phyloP scores from a whole-genome alignment of 2,113 vertebrate genomes.

The Pteruthius melanotis region DNA sequence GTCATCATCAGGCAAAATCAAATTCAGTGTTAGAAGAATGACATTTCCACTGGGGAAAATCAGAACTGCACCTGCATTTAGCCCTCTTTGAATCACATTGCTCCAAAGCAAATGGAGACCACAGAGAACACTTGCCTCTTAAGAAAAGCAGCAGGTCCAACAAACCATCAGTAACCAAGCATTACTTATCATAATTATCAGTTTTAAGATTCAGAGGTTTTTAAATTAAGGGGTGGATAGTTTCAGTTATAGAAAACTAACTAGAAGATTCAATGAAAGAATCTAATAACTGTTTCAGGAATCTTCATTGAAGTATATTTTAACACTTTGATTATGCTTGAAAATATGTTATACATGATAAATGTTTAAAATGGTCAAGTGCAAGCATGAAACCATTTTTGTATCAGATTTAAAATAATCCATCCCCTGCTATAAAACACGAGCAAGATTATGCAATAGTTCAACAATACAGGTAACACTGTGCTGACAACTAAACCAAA shows the following conservation, averaged over 20 bases:
- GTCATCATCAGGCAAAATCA: slow-evolving; percentile 2
- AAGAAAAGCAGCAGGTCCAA: slow-evolving; percentile 1
- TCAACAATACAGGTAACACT: neutral
- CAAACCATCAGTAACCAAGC: neutral
- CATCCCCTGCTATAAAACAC: neutral
- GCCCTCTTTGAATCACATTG: neutral
- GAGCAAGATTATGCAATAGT: neutral
- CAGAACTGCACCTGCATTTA: slow-evolving; percentile 4
- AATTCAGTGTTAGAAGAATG: neutral
- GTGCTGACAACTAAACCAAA: neutral
- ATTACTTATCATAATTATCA: neutral
- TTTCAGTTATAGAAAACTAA: neutral
- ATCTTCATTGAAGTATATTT: neutral
- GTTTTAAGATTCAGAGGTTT: neutral
- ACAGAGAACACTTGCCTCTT: neutral
- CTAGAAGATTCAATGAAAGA: neutral
- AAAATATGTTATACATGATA: neutral
- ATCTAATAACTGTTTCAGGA: neutral
- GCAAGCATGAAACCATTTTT: neutral
- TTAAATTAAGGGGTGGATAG: neutral
- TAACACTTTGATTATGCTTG: neutral
- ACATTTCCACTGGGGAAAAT: slow-evolving; percentile 2
- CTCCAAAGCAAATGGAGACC: neutral
- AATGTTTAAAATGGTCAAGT: neutral
- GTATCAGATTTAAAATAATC: neutral